Base-by-base conservation (phyloP, 2,113 vertebrate genomes). In the Propithecus coquereli region DNA sequence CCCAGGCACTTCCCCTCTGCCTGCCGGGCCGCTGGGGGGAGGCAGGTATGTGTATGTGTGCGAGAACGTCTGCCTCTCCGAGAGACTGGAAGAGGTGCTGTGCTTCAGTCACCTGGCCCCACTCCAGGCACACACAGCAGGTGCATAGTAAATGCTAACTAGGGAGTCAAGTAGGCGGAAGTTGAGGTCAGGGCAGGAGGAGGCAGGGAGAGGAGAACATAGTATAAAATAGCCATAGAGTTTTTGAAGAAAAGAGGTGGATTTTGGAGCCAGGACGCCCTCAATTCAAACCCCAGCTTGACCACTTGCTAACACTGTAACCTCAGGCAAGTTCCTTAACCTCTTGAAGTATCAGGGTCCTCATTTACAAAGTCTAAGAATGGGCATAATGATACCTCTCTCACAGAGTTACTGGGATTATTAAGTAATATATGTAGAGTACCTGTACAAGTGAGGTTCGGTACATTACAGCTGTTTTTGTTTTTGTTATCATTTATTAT, bases 401-500 rank as follows among this genome's bases (percentile, higher is more conserved):
- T 68, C 27, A 43, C 43, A 50, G 25, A 13, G 47, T 22, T 66
- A 2, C 25, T n/a, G 32, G 27, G 12, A 54, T 88, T 47, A 66
- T 37, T 47, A 84, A 90, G 14, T 68, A 50, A 73, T 54, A 32
- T 11, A 18, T 2, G 14, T 16, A 95, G 18, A 70, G 2, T 70
- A 6, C 5, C 88, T 70, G 8, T 27, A 68, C 43, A 70, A 63
- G n/a, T 23, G 18, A 59, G 52, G 13, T 47, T 93, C 45, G 66
- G 40, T 84, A 54, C 90, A 82, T 68, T 65, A 45, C 6, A 59
- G 27, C 27, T 76, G 20, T 94, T 81, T 95, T 97, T 73, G n/a
- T 52, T 80, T 93, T 45, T 66, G 40, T 61, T 74, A 20, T 70
- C 13, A 70, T 82, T 96, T 52, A 80, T 94, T 81, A 90, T 79